Evolutionary conservation across 2,797 vertebrate genomes (phyloP), one percentile per base, ranked within the genome.

Genomic region (Falco concolor): DNA sequence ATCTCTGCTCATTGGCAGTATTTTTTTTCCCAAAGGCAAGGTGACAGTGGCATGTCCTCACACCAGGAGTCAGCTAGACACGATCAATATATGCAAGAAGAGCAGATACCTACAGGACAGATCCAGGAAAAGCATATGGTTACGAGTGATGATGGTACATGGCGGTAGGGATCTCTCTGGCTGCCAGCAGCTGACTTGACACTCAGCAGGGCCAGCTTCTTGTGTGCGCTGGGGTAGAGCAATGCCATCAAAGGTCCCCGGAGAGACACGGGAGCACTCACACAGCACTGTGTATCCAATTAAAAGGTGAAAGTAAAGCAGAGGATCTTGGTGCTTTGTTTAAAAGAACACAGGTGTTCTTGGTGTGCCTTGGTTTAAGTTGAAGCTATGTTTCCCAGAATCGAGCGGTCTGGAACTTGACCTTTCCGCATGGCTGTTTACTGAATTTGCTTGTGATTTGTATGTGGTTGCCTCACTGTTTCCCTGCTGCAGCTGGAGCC

Each of bases 141-240:
- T 8, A 2, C 45, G 57, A 19, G 28, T 20, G 20, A 5, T 6
- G 12, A 17, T 42, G 38, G 11, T 23, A 2, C 20, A 0, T 63
- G 24, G 45, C 1, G 3, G 63, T n/a, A 4, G 69, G 81, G 56
- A 13, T 47, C 56, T n/a, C n/a, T n/a, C n/a, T n/a, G n/a, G n/a
- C n/a, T 72, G 75, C 36, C 45, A 17, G 47, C 2, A 17, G 38
- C 23, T 64, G 82, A 52, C 27, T 42, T 3, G 2, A 8, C 34
- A 9, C 32, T 75, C 27, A 42, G n/a, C 42, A 45, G 84, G 38
- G 53, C 16, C 1, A 3, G 42, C 8, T 49, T 9, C 65, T 63
- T 21, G 1, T 59, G 12, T n/a, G 14, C 5, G 2, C 11, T 22
- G 25, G 67, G 50, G 42, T 56, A 30, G 22, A 13, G 82, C 12